Evolutionary conservation across 37 sponge, comb jelly and placozoan genomes (phyloP).

Genomic region (Crambe crambe): DNA sequence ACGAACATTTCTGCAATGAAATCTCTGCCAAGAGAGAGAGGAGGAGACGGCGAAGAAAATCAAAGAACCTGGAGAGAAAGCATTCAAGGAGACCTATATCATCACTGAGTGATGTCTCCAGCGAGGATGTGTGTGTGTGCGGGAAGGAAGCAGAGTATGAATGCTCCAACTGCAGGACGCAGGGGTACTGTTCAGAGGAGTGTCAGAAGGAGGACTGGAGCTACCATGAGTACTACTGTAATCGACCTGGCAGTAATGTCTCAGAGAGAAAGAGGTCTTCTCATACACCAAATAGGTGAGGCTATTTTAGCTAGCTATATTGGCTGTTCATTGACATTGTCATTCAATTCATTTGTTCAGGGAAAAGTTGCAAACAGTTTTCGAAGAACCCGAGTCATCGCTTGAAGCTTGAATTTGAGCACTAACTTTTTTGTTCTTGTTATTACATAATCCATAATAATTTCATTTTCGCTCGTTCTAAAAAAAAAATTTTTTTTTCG

Average conservation of each 20-base stretch:
- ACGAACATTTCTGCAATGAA: constrained; percentile 21
- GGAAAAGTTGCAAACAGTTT: not conserved
- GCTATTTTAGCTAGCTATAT: no score
- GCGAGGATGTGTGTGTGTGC: constrained; percentile 63
- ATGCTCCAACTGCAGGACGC: constrained; percentile 67
- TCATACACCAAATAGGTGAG: not conserved
- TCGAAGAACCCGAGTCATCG: not conserved
- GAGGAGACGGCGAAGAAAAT: not conserved
- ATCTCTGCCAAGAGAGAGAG: constrained; percentile 6
- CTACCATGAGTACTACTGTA: constrained; percentile 40
- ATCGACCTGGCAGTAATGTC: not conserved
- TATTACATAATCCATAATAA: no score
- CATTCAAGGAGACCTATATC: not conserved
- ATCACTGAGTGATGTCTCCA: not conserved
- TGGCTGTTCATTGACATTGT: not conserved
- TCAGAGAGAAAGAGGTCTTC: not conserved
- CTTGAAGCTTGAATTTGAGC: not conserved
- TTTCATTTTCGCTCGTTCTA: no score
- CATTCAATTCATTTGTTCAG: not conserved
- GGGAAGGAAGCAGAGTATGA: constrained; percentile 73
- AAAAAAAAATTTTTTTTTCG: not conserved
- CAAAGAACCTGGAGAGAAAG: constrained; percentile 21
- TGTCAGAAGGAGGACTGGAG: constrained; percentile 78
- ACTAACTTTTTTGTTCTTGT: no score
- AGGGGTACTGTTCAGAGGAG: constrained; percentile 79